Evolutionary conservation across 1,140 invertebrate species (phyloP), one percentile per base, ranked within the genome.

Genomic region (Heliconius nattereri): DNA sequence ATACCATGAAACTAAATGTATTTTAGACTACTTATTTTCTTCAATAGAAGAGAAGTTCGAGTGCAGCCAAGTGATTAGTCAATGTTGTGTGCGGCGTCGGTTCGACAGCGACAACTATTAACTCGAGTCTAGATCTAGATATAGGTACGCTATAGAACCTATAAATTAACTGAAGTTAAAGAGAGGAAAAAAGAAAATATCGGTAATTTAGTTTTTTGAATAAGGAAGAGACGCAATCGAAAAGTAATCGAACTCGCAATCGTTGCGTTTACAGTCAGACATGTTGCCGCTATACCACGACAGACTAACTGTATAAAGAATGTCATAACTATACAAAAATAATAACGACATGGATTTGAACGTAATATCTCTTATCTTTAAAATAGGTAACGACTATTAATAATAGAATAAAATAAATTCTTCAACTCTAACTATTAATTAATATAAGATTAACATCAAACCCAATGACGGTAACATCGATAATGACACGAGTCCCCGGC

Each of bases 61-160:
- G 74, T 35, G 5, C 19, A 60, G 54, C 8, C 54, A 23, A 66
- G 54, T 45, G 54, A 66, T 75, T 66, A 23, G 32, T 75, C 54
- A 75, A 35, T 3, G 73, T 19, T 75, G 32, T 66, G 23, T 75
- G 26, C 54, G 37, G 74, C 32, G 16, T 52, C 32, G 32, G 32
- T 37, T 75, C 19, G 74, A 75, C 54, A 75, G 54, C 54, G 11
- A 75, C 74, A 75, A 32, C 54, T 60, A 75, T 75, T 75, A 75
- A 37, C 20, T 75, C n/a, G 74, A 37, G 29, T 11, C n/a, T 66
- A 7, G 1, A 16, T 29, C 5, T 66, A 66, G 54, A 23, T 57
- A 11, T 57, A 57, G 8, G 11, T 0, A 7, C 6, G 6, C 49
- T 2, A 23, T 9, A 23, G 2, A 23, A 23, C 3, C 2, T 23